Evolutionary conservation across 2,888 invertebrate species (phyloP), one percentile per base, ranked within the genome.

Genomic region (Prionchulus punctatus): DNA sequence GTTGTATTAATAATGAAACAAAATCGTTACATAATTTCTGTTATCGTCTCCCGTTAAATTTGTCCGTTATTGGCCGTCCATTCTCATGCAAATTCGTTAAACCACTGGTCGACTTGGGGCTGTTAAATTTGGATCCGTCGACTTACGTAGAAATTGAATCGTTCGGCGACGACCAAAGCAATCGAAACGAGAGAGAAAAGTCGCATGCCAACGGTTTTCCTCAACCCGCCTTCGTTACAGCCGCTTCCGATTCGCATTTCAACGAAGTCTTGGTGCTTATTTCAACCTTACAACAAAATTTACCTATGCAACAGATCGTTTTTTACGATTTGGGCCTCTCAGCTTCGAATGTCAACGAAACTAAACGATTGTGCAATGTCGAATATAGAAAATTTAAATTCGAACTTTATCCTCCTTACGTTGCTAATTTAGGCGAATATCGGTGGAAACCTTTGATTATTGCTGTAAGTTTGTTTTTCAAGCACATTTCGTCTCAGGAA

Each of bases 361-460:
- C 62, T 26, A 56, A 61, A 54, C 59, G 53, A 0, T 28, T 62
- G 2, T 65, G 64, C 54, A 60, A 61, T 31, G 59, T 65, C 4
- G 62, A 62, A 57, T 54, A 62, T 2, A 57, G 62, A 31, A 18
- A 25, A 1, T 65, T 65, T 57, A 51, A 58, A n/a, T 64, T 62
- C 49, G 3, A 54, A 3, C 18, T 31, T 1, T 65, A 59, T 55
- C 63, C 64, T 0, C 18, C 12, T 1, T 53, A 54, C 42, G 47
- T 63, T 26, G 30, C 18, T 43, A 2, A 57, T 1, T 48, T 62
- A n/a, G 50, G 30, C 31, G 54, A 60, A 15, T 65, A 60, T 54
- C 60, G 65, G 4, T 65, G 65, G 64, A 65, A 65, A 36, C 62
- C 65, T 1, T 45, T 64, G 12, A 59, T 65, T 2, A 65, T 65